Percentiles rank a stretch among this genome's conserved stretches.
Evolutionary conservation across 2,888 invertebrate species (phyloP).

Genomic region (Thysanoteuthis rhombus): DNA sequence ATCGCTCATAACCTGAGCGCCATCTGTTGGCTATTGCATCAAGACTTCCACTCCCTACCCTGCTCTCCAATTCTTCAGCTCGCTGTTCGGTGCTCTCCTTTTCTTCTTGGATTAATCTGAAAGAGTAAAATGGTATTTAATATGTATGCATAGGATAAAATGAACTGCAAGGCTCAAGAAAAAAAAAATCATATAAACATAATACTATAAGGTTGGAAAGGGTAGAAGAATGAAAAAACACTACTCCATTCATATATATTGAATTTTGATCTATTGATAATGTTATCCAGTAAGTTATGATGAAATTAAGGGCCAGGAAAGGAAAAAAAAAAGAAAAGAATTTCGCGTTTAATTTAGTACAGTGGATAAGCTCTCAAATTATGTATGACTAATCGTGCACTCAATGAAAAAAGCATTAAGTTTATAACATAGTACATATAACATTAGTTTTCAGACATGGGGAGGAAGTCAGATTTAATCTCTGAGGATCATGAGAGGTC

Average conservation of each 20-base stretch:
- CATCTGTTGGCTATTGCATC: conserved; percentile 81
- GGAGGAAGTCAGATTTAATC: no score
- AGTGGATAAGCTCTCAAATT: no score
- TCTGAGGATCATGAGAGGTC: no score
- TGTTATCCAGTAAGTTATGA: not conserved
- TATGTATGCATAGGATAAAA: not conserved
- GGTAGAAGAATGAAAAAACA: not conserved
- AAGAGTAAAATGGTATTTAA: conserved; percentile 19
- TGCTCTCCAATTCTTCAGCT: conserved; percentile 95
- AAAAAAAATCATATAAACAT: not conserved
- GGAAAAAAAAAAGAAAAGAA: not conserved
- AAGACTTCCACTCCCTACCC: conserved; percentile 82
- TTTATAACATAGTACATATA: no score
- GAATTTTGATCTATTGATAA: no score
- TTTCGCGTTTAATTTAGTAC: no score
- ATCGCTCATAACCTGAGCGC: conserved; percentile 73
- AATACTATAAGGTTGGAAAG: not conserved
- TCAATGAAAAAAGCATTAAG: no score
- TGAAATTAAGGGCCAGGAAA: not conserved
- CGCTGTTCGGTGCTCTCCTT: conserved; percentile 86
- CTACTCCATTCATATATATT: not conserved
- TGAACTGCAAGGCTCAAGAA: not conserved
- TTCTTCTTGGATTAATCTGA: conserved; percentile 83
- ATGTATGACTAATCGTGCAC: no score
- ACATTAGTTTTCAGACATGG: no score